These are phyloP conservation scores for Ephestia elutella DNA, from an alignment of 1,140 invertebrate genomes.

Conservation along the genomic window DNA sequence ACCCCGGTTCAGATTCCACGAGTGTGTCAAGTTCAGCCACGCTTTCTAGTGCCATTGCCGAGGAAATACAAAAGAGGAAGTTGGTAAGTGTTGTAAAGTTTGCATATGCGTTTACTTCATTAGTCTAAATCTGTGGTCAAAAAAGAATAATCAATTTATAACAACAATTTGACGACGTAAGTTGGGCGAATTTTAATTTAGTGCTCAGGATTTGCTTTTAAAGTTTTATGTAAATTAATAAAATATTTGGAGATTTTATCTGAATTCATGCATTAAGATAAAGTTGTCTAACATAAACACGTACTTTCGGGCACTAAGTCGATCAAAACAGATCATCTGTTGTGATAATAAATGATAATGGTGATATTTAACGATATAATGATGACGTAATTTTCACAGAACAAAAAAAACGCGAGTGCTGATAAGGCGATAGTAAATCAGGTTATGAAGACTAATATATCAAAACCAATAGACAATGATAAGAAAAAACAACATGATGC, in stretches of 20 bases:
- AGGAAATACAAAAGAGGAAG: conserved; percentile 73
- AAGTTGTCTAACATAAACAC: neutral
- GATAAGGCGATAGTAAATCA: conserved; percentile 27
- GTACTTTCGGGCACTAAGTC: neutral
- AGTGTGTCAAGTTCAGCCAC: conserved; percentile 58
- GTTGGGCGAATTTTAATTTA: too few relatives aligned
- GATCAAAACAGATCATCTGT: neutral
- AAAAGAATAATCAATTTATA: too few relatives aligned
- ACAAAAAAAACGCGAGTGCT: conserved; percentile 39
- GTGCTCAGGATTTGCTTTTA: neutral
- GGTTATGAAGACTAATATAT: conserved; percentile 40
- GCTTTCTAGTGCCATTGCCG: conserved; percentile 75
- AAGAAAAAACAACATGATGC: conserved; percentile 80
- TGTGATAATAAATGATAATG: neutral
- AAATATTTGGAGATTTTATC: conserved; percentile 2
- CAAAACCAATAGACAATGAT: conserved; percentile 68
- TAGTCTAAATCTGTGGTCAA: too few relatives aligned
- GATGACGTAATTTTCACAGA: conserved; percentile 26
- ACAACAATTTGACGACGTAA: too few relatives aligned
- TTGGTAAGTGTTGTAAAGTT: conserved; percentile 36
- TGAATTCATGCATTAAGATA: neutral
- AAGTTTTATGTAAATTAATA: neutral
- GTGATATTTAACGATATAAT: neutral
- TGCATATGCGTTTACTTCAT: neutral
- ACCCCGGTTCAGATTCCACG: conserved; percentile 37